Conservation (phyloP, 2,888 invertebrate species). For the Acleris sparsana region DNA sequence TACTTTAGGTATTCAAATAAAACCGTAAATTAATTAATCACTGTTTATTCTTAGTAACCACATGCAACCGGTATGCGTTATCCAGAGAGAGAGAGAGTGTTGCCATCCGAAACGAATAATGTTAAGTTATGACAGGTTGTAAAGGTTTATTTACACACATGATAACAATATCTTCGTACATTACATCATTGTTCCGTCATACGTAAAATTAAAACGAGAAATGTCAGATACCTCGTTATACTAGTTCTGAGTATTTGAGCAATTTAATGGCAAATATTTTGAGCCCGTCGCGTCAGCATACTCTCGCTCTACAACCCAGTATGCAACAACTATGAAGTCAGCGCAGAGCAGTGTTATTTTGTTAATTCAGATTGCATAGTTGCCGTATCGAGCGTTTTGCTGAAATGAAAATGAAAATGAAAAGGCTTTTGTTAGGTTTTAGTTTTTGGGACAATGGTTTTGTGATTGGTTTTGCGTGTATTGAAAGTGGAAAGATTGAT, state of each 20-base stretch:
- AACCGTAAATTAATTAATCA: no score
- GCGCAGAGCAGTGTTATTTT: neutral
- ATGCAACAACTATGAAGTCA: slow-evolving; percentile 13
- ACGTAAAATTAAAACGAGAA: neutral
- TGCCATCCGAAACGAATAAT: no score
- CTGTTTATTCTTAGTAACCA: no score
- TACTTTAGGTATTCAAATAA: no score
- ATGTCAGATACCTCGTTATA: slow-evolving; percentile 8
- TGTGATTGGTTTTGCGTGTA: neutral
- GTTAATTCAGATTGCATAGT: slow-evolving; percentile 31
- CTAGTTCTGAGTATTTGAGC: neutral
- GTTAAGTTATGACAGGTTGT: no score
- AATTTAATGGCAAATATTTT: slow-evolving; percentile 20
- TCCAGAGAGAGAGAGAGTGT: no score
- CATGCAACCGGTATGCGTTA: no score
- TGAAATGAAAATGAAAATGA: slow-evolving; percentile 7
- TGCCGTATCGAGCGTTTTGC: slow-evolving; percentile 25
- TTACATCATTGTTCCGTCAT: no score
- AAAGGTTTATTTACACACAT: no score
- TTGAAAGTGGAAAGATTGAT: neutral
- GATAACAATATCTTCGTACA: no score
- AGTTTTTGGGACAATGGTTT: slow-evolving; percentile 5
- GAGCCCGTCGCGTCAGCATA: slow-evolving; percentile 16
- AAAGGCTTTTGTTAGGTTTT: slow-evolving; percentile 19
- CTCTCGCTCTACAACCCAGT: neutral